Evolutionary conservation across 1,140 invertebrate species (phyloP), one percentile per base, ranked within the genome.

Genomic region (Patella vulgata): DNA sequence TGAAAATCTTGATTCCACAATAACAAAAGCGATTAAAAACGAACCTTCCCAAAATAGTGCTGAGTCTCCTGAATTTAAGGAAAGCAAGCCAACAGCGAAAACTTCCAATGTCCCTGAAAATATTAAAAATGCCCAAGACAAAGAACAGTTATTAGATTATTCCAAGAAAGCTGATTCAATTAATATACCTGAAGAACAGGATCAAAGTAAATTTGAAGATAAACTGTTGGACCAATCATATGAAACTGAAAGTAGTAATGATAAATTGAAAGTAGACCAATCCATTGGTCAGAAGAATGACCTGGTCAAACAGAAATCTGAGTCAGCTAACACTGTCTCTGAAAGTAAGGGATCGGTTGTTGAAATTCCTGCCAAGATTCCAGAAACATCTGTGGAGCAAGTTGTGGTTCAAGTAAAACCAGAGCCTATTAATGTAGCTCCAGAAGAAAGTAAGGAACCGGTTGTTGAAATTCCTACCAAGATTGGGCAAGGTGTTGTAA

Each of bases 11-110:
- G n/a, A n/a, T n/a, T n/a, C n/a, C n/a, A n/a, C n/a, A n/a, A n/a
- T 48, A 50, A 54, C 33, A 48, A 63, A 46, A 64, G 66, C 54
- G 66, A 69, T 30, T 64, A 62, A 56, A 60, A 68, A 3, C 31
- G 56, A 59, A 54, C 59, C 12, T 23, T 19, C 11, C 59, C 62
- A 47, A 17, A 31, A 33, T 25, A 56, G 54, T 56, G 33, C 30
- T n/a, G 39, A 1, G 23, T 40, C 36, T 3, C 23, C 39, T 27
- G 9, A 56, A 14, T 23, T 12, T 56, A 30, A 43, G 31, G 36
- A 40, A 17, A 1, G 21, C 25, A 19, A 30, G 6, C 25, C 27
- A 44, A 19, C 33, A 28, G 40, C 4, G 21, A 57, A 3, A 2
- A 3, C 11, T 2, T 12, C 28, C 46, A 25, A 21, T 33, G 31